phyloP scores from a whole-genome alignment of 2,797 vertebrate genomes.

The Hydrophis major region DNA sequence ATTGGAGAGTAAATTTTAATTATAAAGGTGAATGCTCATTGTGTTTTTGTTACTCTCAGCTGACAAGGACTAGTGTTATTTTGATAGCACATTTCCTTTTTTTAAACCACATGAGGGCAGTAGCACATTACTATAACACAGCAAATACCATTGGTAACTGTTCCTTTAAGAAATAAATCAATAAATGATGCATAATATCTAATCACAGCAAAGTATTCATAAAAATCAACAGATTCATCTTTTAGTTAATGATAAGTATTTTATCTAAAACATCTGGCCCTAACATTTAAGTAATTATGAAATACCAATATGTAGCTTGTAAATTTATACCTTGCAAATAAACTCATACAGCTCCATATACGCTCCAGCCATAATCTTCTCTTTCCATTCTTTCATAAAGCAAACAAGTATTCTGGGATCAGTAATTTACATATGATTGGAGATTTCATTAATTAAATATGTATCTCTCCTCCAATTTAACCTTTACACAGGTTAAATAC shows the following conservation, averaged over 20 bases:
- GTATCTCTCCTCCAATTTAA: not conserved
- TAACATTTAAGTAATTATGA: not conserved
- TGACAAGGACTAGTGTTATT: not conserved
- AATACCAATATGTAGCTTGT: not conserved
- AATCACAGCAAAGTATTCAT: not conserved
- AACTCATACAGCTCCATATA: not conserved
- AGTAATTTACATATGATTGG: not conserved
- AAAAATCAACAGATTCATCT: not conserved
- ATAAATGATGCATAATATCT: not conserved
- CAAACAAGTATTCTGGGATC: not conserved
- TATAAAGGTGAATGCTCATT: not conserved
- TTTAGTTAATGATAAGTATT: not conserved
- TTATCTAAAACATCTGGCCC: not conserved
- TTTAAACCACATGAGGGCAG: conserved; percentile 70
- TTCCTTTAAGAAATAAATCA: not conserved
- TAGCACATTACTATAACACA: conserved; percentile 27
- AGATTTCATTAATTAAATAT: not conserved
- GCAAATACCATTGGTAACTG: not conserved
- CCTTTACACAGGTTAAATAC: not conserved
- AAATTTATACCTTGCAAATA: not conserved
- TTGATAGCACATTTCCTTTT: not conserved
- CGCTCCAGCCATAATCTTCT: not conserved
- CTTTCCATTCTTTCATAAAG: rapidly evolving
- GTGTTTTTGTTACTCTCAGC: not conserved
- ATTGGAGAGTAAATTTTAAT: not conserved